Base-by-base conservation (phyloP, 2,888 invertebrate species). In the Gisinianus flammeolus region DNA sequence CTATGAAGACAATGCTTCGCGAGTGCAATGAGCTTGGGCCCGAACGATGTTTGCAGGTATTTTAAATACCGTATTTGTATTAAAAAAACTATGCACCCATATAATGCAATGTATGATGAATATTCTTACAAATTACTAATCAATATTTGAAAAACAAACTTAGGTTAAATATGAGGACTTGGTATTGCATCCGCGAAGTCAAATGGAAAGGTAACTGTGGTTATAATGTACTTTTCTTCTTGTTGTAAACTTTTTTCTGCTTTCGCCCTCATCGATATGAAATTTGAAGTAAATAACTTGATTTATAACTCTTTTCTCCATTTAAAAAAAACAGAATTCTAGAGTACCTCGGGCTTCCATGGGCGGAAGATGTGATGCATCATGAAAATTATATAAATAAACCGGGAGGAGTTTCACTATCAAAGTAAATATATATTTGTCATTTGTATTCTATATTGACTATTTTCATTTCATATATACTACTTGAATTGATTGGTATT, bases 311-410 rank as follows among this genome's bases (percentile, higher is more conserved):
- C n/a, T n/a, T n/a, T n/a, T n/a, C n/a, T n/a, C n/a, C n/a, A n/a
- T n/a, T n/a, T n/a, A n/a, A n/a, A n/a, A n/a, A n/a, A n/a, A n/a
- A n/a, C n/a, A n/a, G 92, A 86, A 95, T 98, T 86, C 90, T 97
- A 33, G 89, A 89, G 83, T 99, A 97, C 88, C 90, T 99, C 81
- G 93, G 93, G 84, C 90, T 99, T 85, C 94, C 94, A 54, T 99
- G 98, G 98, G 92, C 95, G 88, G 94, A 95, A 83, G 93, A 94
- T 68, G 97, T 99, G 81, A 90, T 99, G 85, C 97, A 98, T 89
- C 99, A 99, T 89, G 97, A 99, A 88, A 94, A 95, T 86, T 94
- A 94, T 87, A 97, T 99, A 87, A 97, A 98, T 88, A 96, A 94
- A 87, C 94, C 94, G 67, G 93, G 97, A 85, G 97, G 97, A 83